Base-by-base conservation (phyloP, 2,888 invertebrate genomes). In the Mellilla xanthometata region DNA sequence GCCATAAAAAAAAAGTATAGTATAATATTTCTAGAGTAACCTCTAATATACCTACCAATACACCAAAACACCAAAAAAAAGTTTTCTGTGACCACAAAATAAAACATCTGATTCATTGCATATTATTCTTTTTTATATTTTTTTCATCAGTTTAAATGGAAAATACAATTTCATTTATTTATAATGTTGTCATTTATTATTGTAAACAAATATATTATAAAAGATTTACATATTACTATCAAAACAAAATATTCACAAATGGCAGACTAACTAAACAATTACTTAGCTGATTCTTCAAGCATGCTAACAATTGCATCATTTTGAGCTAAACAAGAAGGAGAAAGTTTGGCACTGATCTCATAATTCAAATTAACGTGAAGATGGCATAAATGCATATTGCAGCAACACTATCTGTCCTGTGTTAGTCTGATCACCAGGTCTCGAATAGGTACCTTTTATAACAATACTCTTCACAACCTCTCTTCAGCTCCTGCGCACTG, bases 161-260 rank as follows among this genome's bases (percentile, higher is more conserved):
- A 89, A 89, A 89, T 89, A 88, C 88, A 89, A 81, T 88, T 87
- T 87, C 81, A 84, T 86, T 88, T 88, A 88, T 83, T 89, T 84
- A 87, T 88, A 88, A 83, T 87, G 87, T 89, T 89, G 87, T 89
- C 86, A 88, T 89, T 88, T 88, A 87, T 88, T 88, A 87, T 86
- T 86, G 87, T 89, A 89, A 89, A 88, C 89, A 89, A 89, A 89
- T 89, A 88, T 89, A 88, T 89, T 89, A 89, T 88, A 89, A 89
- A 89, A 89, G 89, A 88, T 89, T 89, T 89, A 89, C 89, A 89
- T 88, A 89, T 88, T 87, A 88, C 87, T 89, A 89, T 89, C 84
- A 88, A 88, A 88, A 89, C 89, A 87, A 89, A 87, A 88, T 89
- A 89, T 89, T 89, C 89, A 89, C 89, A 89, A 88, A 87, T 89